Conservation (phyloP, 2,888 invertebrate genomes). For the Acanthacorydalis orientalis region DNA sequence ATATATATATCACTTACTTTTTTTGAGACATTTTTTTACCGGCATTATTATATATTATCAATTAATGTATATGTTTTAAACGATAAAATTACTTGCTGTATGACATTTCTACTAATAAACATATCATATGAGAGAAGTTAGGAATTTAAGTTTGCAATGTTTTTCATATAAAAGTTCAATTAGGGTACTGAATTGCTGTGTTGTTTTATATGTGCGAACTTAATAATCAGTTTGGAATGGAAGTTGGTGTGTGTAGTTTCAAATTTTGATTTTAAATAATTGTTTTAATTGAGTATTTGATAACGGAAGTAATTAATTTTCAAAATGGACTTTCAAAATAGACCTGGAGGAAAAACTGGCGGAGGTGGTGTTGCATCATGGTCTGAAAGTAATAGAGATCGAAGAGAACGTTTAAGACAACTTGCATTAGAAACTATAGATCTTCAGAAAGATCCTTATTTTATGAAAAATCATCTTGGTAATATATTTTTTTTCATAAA, state of each 20-base stretch:
- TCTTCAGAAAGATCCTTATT: slow-evolving; percentile 98
- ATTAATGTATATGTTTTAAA: no score
- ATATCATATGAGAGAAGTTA: no score
- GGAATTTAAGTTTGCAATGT: no score
- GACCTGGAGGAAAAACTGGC: slow-evolving; percentile 98
- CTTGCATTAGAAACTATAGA: slow-evolving; percentile 97
- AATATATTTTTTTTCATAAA: slow-evolving; percentile 12
- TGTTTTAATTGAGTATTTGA: not conserved
- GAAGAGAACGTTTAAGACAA: slow-evolving; percentile 87
- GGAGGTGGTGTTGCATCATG: slow-evolving; percentile 97
- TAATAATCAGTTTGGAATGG: not conserved
- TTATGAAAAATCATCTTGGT: slow-evolving; percentile 99
- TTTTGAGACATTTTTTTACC: no score
- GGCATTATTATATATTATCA: not conserved
- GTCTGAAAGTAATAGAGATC: slow-evolving; percentile 95
- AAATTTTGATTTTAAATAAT: not conserved
- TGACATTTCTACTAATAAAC: no score
- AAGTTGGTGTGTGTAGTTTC: no score
- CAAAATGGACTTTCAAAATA: slow-evolving; percentile 95
- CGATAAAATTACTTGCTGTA: no score
- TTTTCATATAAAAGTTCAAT: no score
- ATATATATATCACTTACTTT: no score
- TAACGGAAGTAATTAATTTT: not conserved
- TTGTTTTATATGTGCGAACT: not conserved
- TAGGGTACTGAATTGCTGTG: no score